phyloP scores from a whole-genome alignment of 2,888 invertebrate genomes.

The Mythimna impura region DNA sequence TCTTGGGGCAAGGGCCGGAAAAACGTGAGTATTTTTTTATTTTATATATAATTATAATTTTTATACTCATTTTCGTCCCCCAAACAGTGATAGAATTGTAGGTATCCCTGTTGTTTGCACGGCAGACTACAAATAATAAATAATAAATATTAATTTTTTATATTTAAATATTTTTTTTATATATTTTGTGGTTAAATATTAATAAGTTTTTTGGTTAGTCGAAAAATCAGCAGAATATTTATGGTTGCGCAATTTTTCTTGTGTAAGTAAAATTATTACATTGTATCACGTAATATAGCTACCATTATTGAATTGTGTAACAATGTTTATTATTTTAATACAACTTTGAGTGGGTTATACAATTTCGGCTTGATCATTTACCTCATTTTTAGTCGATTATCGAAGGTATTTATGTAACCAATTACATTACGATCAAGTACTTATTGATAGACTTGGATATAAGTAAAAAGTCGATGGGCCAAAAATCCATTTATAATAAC shows the following conservation, averaged over 20 bases:
- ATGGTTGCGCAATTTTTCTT: constrained; percentile 24
- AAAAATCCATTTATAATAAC: background rate
- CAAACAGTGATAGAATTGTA: background rate
- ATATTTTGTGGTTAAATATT: background rate
- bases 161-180: background rate
- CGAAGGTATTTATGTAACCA: constrained; percentile 18
- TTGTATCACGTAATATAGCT: background rate
- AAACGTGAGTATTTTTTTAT: constrained; percentile 64
- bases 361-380: constrained; percentile 9
- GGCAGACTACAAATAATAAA: background rate
- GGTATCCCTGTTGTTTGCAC: background rate
- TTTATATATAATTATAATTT: no score
- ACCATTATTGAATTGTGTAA: constrained; percentile 18
- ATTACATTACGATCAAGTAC: background rate
- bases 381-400: constrained; percentile 19
- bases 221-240: background rate
- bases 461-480: constrained; percentile 18
- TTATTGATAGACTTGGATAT: background rate
- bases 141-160: background rate
- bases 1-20: constrained; percentile 64
- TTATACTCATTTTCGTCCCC: background rate
- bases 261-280: background rate
- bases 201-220: background rate
- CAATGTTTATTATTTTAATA: constrained; percentile 18
- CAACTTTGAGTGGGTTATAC: background rate